phyloP scores from a whole-genome alignment of 2,113 vertebrate genomes.

The Paraplagusia blochii region DNA sequence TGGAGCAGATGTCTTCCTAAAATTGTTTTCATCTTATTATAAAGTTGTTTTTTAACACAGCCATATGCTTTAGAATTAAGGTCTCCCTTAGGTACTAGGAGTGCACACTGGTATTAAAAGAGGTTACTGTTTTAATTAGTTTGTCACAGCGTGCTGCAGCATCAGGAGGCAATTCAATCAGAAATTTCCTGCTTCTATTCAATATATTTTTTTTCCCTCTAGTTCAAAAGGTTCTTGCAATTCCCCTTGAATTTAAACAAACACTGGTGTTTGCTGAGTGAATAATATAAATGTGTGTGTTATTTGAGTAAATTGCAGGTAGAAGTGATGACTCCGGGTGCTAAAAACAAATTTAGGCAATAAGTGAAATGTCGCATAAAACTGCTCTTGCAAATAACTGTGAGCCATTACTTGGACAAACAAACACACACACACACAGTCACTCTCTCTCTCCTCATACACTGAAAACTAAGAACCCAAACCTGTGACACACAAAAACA shows the following conservation, averaged over 20 bases:
- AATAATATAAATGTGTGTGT: constrained; percentile 75
- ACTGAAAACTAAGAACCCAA: constrained; percentile 80
- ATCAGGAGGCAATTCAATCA: constrained; percentile 33
- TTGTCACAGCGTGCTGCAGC: constrained; percentile 9
- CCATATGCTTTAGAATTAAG: too few species aligned
- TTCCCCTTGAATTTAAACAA: constrained; percentile 69
- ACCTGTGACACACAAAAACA: constrained; percentile 40
- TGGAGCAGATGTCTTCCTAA: too few species aligned
- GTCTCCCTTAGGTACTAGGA: too few species aligned
- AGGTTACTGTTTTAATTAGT: constrained; percentile 22
- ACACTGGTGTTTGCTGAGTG: constrained; percentile 13
- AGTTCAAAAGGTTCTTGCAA: constrained; percentile 53
- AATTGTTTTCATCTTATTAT: too few species aligned
- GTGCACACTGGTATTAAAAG: constrained; percentile 9
- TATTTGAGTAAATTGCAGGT: constrained; percentile 82
- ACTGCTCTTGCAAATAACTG: constrained; percentile 99
- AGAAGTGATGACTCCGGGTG: constrained; percentile 83
- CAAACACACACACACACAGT: too few species aligned
- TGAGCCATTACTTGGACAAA: constrained; percentile 92
- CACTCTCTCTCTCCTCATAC: constrained; percentile 70
- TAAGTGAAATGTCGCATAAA: constrained; percentile 99
- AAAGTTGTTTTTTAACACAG: too few species aligned
- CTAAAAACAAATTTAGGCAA: constrained; percentile 95
- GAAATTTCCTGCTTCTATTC: constrained; percentile 25
- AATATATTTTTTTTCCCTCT: background rate